Percentiles rank a stretch among this genome's conserved stretches.
Evolutionary conservation across 2,113 vertebrate genomes (phyloP).

Genomic region (Cololabis saira): DNA sequence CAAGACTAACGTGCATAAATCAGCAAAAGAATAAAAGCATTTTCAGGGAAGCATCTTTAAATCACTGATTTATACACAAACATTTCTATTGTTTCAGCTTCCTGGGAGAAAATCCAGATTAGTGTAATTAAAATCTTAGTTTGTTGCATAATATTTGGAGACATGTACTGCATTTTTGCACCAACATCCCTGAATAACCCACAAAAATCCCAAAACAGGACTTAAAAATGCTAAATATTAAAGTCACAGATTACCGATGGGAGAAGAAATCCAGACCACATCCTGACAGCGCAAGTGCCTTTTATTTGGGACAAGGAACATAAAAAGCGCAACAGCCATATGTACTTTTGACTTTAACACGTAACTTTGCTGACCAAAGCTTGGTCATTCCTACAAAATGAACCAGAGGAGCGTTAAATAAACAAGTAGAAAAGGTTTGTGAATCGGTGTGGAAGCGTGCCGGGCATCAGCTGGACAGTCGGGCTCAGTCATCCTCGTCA

Average conservation of each 20-base stretch:
- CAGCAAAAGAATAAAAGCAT: no score
- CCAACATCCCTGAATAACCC: no score
- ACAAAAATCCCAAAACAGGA: no score
- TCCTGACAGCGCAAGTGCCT: slow-evolving; percentile 72
- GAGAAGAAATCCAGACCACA: not conserved
- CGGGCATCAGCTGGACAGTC: slow-evolving; percentile 14
- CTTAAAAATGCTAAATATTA: not conserved
- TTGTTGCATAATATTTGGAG: no score
- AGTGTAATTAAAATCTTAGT: no score
- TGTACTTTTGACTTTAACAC: slow-evolving; percentile 44
- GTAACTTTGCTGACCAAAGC: slow-evolving; percentile 28
- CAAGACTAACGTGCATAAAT: no score
- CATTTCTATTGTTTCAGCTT: no score
- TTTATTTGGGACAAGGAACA: slow-evolving; percentile 79
- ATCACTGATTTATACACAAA: no score
- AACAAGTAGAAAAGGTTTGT: slow-evolving; percentile 71
- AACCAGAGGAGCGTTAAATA: slow-evolving; percentile 75
- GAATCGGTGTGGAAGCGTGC: slow-evolving; percentile 28
- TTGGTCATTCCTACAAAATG: slow-evolving; percentile 55
- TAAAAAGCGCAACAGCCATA: slow-evolving; percentile 62
- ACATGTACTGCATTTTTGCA: no score
- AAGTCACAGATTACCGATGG: not conserved
- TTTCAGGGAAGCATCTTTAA: no score
- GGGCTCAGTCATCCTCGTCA: slow-evolving; percentile 93
- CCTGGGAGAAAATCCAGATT: no score